Percentiles rank a stretch among this genome's conserved stretches.
phyloP scores from a whole-genome alignment of 1,140 invertebrate genomes.

The Dendroctonus valens region DNA sequence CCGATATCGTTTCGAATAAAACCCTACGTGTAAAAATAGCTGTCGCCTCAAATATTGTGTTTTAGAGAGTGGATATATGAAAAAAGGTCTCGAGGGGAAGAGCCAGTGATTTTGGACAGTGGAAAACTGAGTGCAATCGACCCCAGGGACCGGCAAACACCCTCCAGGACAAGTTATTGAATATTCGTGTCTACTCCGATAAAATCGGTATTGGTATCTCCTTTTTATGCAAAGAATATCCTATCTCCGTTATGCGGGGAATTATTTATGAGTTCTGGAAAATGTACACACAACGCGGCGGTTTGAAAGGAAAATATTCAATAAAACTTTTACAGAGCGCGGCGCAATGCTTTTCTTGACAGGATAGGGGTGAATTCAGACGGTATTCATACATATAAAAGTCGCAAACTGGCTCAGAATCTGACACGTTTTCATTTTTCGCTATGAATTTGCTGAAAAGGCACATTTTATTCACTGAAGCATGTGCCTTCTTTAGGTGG shows the following conservation, averaged over 20 bases:
- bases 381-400: too few relatives aligned
- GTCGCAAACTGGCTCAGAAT: too few relatives aligned
- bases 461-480: too few relatives aligned
- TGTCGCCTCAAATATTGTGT: constrained; percentile 41
- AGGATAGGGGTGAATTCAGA: too few relatives aligned
- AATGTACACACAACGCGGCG: constrained; percentile 18
- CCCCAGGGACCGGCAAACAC: constrained; percentile 37
- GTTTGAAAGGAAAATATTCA: constrained; percentile 30
- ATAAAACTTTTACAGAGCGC: constrained; percentile 19
- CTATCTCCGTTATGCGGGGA: constrained; percentile 29
- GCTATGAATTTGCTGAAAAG: too few relatives aligned
- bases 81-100: constrained; percentile 34
- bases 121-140: constrained; percentile 41
- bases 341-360: not conserved
- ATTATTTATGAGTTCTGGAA: constrained; percentile 39
- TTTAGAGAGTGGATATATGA: constrained; percentile 35
- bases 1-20: constrained; percentile 6
- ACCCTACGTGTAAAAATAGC: constrained; percentile 31
- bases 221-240: constrained; percentile 41
- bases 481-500: too few relatives aligned
- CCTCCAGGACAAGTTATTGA: constrained; percentile 43
- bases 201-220: constrained; percentile 39
- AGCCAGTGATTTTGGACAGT: constrained; percentile 44
- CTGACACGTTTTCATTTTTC: too few relatives aligned
- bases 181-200: constrained; percentile 44